Conservation (phyloP, 2,113 vertebrate species). For the Psilopogon haemacephalus region DNA sequence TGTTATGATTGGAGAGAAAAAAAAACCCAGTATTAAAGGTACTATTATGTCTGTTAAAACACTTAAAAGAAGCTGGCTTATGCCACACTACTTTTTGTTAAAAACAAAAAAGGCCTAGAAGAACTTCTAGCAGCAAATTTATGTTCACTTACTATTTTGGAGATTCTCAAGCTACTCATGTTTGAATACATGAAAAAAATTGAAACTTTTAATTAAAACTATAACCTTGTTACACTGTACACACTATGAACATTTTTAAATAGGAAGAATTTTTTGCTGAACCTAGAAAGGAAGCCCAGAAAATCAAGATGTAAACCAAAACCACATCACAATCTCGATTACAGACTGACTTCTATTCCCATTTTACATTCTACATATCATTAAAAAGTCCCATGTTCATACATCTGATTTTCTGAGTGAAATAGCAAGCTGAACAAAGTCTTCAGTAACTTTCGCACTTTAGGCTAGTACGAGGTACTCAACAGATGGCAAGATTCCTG, state of each 20-base stretch:
- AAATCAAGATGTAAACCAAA: background rate
- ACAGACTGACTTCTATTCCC: background rate
- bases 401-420: background rate
- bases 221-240: background rate
- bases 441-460: conserved; percentile 1
- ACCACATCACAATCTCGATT: background rate
- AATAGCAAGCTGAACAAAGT: background rate
- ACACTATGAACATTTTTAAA: background rate
- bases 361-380: background rate
- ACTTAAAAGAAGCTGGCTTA: background rate
- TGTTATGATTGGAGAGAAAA: background rate
- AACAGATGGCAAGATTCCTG: conserved; percentile 42
- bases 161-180: background rate
- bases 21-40: background rate
- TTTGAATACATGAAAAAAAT: background rate
- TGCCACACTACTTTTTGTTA: background rate
- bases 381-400: background rate
- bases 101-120: too few relatives aligned
- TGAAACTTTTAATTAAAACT: background rate
- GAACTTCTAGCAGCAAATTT: background rate
- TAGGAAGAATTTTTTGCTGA: background rate
- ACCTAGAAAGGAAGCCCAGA: background rate
- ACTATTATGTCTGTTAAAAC: background rate
- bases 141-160: background rate
- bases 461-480: background rate